Conservation (phyloP, 2,888 invertebrate genomes). For the Lathronympha strigana region DNA sequence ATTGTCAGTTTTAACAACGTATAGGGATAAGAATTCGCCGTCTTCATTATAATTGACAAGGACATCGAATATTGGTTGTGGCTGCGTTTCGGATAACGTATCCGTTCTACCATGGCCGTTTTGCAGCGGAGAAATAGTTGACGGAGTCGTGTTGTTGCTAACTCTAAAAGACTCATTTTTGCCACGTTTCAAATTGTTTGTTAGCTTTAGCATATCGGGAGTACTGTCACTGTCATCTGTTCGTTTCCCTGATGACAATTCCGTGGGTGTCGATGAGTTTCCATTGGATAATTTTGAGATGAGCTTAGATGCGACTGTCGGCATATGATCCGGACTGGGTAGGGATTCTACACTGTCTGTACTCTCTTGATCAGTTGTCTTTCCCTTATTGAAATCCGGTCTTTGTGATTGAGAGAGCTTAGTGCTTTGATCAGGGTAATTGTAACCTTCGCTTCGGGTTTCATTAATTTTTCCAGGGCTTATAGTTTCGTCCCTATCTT, state of each 20-base stretch:
- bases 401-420: constrained; percentile 58
- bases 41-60: constrained; percentile 77
- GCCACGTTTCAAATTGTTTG: constrained; percentile 60
- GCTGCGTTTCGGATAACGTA: constrained; percentile 68
- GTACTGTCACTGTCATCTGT: constrained; percentile 67
- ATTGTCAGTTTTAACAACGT: constrained; percentile 75
- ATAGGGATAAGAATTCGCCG: constrained; percentile 74
- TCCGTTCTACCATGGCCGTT: constrained; percentile 64
- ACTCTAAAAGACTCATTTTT: constrained; percentile 72
- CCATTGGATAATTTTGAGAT: constrained; percentile 79
- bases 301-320: constrained; percentile 70
- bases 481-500: constrained; percentile 60
- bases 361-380: constrained; percentile 74
- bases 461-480: constrained; percentile 59
- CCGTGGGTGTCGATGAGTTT: constrained; percentile 76
- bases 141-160: constrained; percentile 76
- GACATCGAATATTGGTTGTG: constrained; percentile 76
- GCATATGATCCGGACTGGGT: constrained; percentile 67
- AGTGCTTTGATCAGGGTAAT: constrained; percentile 61
- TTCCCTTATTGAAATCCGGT: constrained; percentile 60
- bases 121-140: constrained; percentile 77
- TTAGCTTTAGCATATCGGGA: constrained; percentile 70
- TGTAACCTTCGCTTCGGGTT: constrained; percentile 66
- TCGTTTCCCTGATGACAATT: constrained; percentile 54
- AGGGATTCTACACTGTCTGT: constrained; percentile 73